Percentiles rank a stretch among this genome's conserved stretches.
Conservation (phyloP, 1,140 invertebrate genomes). For the Hestina assimilis region DNA sequence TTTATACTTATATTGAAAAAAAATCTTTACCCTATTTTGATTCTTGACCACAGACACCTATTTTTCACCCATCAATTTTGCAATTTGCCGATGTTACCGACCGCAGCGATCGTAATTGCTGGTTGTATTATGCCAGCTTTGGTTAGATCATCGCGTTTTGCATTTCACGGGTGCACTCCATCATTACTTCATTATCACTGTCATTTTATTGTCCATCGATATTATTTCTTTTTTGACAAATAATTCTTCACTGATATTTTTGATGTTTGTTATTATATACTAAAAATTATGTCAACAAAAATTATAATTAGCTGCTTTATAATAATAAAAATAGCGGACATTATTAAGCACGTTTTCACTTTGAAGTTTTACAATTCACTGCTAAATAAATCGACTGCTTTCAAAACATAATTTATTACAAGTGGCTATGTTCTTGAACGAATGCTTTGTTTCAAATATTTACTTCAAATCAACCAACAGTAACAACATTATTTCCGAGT, state of each 20-base stretch:
- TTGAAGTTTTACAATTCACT: background rate
- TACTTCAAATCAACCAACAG: constrained; percentile 27
- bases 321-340: background rate
- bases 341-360: background rate
- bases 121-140: constrained; percentile 44
- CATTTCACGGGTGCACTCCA: constrained; percentile 40
- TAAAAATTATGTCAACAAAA: background rate
- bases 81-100: constrained; percentile 41
- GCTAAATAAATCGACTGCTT: background rate
- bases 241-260: constrained; percentile 27
- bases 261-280: background rate
- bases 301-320: background rate
- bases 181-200: constrained; percentile 42
- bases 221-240: constrained; percentile 48
- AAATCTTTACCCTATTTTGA: background rate
- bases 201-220: constrained; percentile 40
- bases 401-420: constrained; percentile 3
- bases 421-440: background rate
- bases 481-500: constrained; percentile 38
- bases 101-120: constrained; percentile 49
- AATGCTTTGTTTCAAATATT: constrained; percentile 2
- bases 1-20: background rate
- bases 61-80: constrained; percentile 31
- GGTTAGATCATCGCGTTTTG: constrained; percentile 50
- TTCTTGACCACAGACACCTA: constrained; percentile 5